Conservation (phyloP, 2,113 vertebrate genomes). For the Cololabis saira region DNA sequence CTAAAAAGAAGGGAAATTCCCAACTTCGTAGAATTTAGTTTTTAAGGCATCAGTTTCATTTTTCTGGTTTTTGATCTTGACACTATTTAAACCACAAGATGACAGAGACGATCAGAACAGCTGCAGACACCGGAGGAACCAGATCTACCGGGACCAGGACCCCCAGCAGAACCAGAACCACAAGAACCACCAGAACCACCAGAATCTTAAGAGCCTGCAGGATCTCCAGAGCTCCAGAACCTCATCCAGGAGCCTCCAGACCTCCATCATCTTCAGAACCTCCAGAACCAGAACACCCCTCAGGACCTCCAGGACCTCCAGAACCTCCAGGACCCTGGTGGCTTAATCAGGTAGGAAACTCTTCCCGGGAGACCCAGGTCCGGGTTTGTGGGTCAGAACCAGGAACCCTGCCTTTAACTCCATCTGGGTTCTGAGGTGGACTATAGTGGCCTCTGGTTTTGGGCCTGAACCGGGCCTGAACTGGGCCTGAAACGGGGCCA, state of each 20-base stretch:
- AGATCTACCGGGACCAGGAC: not conserved
- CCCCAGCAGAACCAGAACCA: not conserved
- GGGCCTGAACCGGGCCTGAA: too few relatives aligned
- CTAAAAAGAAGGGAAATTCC: slow-evolving; percentile 25
- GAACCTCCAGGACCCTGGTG: not conserved
- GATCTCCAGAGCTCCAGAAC: not conserved
- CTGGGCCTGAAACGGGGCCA: too few relatives aligned
- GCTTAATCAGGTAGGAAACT: not conserved
- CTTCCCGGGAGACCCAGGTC: too few relatives aligned
- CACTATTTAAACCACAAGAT: slow-evolving; percentile 49
- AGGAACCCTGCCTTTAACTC: too few relatives aligned
- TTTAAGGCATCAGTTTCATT: slow-evolving; percentile 32
- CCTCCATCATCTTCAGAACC: too few relatives aligned
- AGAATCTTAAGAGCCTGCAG: not conserved
- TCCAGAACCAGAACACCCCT: too few relatives aligned
- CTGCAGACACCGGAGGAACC: slow-evolving; percentile 1
- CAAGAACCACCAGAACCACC: not conserved
- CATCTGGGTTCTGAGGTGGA: too few relatives aligned
- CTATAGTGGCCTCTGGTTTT: too few relatives aligned
- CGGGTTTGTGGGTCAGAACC: too few relatives aligned
- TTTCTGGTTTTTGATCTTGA: slow-evolving; percentile 21
- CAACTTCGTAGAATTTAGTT: slow-evolving; percentile 20
- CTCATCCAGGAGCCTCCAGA: not conserved
- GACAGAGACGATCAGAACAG: slow-evolving; percentile 19
- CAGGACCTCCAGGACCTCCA: not conserved